Evolutionary conservation across 2,797 vertebrate species (phyloP), one percentile per base, ranked within the genome.

Genomic region (Danio choprae): DNA sequence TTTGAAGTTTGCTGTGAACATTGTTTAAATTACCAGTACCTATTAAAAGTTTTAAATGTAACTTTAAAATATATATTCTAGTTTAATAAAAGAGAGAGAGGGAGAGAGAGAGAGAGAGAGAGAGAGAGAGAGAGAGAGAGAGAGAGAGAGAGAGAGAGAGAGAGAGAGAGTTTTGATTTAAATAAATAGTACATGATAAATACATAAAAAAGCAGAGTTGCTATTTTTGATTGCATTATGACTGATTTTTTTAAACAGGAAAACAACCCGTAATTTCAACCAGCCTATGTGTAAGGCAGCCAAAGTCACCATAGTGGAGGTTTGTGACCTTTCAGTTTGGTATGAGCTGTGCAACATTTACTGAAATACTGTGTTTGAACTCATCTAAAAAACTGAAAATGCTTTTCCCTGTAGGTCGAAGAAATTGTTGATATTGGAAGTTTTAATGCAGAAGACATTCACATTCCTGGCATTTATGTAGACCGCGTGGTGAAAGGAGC

Each of bases 251-350:
- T 44, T 40, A n/a, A 55, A 12, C 59, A 99, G 97, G 87, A 98
- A 98, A 92, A 98, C 96, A 4, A 96, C 98, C 40, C 94, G 96
- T 85, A 99, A 98, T 89, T 99, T 99, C 90, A 99, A 99, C 86
- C 94, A 96, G 78, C 96, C 97, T 0, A 99, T 99, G 97, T 99
- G 97, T 89, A 98, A 99, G 90, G 97, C 97, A 87, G 96, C 97
- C 22, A 94, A 92, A 87, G 94, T 93, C 82, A 98, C 97, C 8
- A 92, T 98, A 36, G 96, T 98, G 36, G 97, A 99, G 97, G 98
- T 99, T 94, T 56, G 91, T 40, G 41, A 62, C 10, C 7, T 15
- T 46, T 5, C 0, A 6, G 1, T 38, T 77, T n/a, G 6, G 29
- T 29, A n/a, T 38, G 16, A 2, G 8, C 10, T 71, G 20, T 15